Percentiles rank a stretch among this genome's conserved stretches.
These are phyloP conservation scores for Otus scops DNA, from an alignment of 2,797 vertebrate species.

Conservation along the genomic window DNA sequence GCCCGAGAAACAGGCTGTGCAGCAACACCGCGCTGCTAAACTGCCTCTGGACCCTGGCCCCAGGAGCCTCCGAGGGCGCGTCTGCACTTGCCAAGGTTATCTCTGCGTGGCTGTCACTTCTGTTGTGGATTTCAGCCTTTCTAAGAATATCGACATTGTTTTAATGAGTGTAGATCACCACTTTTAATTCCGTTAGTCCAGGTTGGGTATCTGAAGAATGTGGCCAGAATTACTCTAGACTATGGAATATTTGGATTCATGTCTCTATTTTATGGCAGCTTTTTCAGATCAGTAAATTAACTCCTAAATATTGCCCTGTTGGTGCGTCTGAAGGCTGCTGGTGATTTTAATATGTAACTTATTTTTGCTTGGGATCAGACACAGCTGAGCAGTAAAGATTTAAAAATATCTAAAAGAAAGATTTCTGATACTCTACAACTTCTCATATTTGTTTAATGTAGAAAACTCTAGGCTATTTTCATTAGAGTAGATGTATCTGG, in stretches of 20 bases:
- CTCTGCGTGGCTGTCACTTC: not conserved
- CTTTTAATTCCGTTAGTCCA: not conserved
- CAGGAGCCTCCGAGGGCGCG: not conserved
- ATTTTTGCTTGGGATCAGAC: not conserved
- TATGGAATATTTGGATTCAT: not conserved
- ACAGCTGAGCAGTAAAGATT: not conserved
- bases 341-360: not conserved
- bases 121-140: not conserved
- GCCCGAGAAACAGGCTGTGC: not conserved
- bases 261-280: not conserved
- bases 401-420: not conserved
- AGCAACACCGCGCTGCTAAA: not conserved
- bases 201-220: not conserved
- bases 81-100: accelerated
- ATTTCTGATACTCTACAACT: not conserved
- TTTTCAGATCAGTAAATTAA: not conserved
- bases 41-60: not conserved
- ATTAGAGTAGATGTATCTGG: too few species aligned
- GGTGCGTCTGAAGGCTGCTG: not conserved
- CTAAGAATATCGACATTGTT: not conserved
- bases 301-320: not conserved
- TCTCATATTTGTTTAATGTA: not conserved
- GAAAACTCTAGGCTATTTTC: not conserved
- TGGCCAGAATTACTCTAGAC: not conserved
- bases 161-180: not conserved